phyloP scores from a whole-genome alignment of 2,888 invertebrate genomes.

The Synergus gifuensis region DNA sequence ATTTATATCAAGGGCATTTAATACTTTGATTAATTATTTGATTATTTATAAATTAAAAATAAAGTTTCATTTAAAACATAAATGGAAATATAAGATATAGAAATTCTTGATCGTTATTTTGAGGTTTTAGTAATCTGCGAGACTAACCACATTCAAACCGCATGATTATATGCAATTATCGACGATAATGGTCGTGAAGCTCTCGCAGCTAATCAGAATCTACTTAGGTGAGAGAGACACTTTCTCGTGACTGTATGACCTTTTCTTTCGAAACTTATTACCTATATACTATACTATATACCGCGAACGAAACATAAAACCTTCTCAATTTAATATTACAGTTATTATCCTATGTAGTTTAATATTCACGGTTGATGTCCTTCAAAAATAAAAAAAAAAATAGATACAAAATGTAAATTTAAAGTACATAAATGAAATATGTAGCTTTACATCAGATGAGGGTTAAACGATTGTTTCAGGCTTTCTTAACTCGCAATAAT shows the following conservation, averaged over 20 bases:
- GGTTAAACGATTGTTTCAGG: not conserved
- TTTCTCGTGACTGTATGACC: constrained; percentile 51
- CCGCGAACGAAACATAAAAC: not conserved
- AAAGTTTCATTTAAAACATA: not conserved
- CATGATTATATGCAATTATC: constrained; percentile 46
- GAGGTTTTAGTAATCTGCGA: not conserved
- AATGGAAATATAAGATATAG: not conserved
- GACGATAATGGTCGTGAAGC: constrained; percentile 41
- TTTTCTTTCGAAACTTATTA: constrained; percentile 44
- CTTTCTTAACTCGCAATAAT: not conserved
- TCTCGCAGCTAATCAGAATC: constrained; percentile 50
- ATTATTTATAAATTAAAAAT: not conserved
- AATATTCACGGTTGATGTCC: not conserved
- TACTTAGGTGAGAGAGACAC: constrained; percentile 52
- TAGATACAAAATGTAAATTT: too few species aligned
- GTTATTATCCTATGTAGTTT: not conserved
- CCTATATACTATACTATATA: not conserved
- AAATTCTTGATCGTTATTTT: not conserved
- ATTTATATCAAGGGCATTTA: too few species aligned
- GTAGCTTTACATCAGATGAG: not conserved
- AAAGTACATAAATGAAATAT: not conserved
- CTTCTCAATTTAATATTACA: not conserved
- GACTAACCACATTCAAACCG: constrained; percentile 13
- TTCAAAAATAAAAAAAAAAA: not conserved
- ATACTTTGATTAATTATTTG: not conserved